Evolutionary conservation across 2,888 invertebrate genomes (phyloP).

Genomic region (Aporophyla lueneburgensis): DNA sequence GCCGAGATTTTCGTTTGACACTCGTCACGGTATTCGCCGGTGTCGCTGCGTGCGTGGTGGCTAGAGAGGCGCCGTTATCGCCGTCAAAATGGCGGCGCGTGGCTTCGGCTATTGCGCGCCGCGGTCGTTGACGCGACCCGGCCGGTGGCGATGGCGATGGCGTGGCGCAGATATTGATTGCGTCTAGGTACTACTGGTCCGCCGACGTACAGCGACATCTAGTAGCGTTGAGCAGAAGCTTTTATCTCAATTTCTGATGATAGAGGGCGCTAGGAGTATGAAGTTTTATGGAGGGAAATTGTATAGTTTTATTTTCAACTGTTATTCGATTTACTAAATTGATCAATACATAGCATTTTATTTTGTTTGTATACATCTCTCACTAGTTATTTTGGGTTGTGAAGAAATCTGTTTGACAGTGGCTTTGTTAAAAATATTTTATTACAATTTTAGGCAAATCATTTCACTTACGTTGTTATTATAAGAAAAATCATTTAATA

Average conservation of each 20-base stretch:
- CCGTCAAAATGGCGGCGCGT: conserved; percentile 85
- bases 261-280: conserved; percentile 74
- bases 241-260: neutral
- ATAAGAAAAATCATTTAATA: neutral
- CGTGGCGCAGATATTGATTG: conserved; percentile 77
- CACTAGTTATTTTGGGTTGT: neutral
- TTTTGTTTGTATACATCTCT: neutral
- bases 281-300: neutral
- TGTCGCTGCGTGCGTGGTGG: conserved; percentile 60
- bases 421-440: neutral
- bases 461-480: neutral
- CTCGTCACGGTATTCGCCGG: conserved; percentile 60
- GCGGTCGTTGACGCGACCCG: conserved; percentile 87
- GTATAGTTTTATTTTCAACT: neutral
- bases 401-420: neutral
- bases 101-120: conserved; percentile 74
- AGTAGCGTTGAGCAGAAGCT: conserved; percentile 49
- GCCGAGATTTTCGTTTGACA: conserved; percentile 42
- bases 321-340: neutral
- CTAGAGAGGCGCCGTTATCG: conserved; percentile 82
- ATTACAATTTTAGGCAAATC: neutral
- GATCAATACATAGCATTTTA: neutral
- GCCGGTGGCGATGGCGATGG: conserved; percentile 74
- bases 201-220: conserved; percentile 81
- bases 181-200: conserved; percentile 50